These are phyloP conservation scores for Mycalesis mineus DNA, from an alignment of 2,888 invertebrate genomes.

Conservation along the genomic window DNA sequence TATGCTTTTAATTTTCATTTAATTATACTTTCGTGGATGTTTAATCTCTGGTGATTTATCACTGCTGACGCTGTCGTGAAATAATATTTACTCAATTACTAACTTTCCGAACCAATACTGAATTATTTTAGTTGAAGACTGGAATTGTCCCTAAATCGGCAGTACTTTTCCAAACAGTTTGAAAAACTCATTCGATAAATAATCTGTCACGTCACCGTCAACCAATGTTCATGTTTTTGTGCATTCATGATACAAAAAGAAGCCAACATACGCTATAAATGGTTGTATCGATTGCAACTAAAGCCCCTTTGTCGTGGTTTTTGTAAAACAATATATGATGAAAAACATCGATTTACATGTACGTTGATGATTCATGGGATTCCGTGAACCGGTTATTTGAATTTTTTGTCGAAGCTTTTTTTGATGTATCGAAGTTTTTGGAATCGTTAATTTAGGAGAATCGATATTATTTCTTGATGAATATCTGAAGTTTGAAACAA, in stretches of 20 bases:
- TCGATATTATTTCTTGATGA: neutral
- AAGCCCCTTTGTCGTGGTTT: conserved; percentile 58
- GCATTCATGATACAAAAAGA: conserved; percentile 11
- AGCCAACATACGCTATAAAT: conserved; percentile 18
- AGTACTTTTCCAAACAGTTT: neutral
- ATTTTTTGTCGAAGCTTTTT: conserved; percentile 29
- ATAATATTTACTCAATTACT: too few relatives aligned
- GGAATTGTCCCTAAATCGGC: too few relatives aligned
- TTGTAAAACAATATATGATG: conserved; percentile 55
- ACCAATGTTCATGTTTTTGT: conserved; percentile 2
- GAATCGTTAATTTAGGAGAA: neutral
- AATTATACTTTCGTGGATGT: neutral
- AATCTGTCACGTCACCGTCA: neutral
- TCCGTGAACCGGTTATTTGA: conserved; percentile 39
- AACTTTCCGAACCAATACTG: too few relatives aligned
- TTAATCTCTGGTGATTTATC: too few relatives aligned
- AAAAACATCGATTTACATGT: conserved; percentile 48
- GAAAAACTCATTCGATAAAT: neutral
- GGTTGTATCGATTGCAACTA: conserved; percentile 33
- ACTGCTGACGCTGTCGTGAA: too few relatives aligned
- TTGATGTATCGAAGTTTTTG: conserved; percentile 31
- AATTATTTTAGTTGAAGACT: too few relatives aligned
- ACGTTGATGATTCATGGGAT: conserved; percentile 52
- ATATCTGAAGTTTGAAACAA: neutral
- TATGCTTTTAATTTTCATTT: neutral